A percentile compares a stretch with the other conserved stretches of the same genome.
These are phyloP conservation scores for Cybosia mesomella DNA, from an alignment of 2,888 invertebrate genomes.

Conservation along the genomic window DNA sequence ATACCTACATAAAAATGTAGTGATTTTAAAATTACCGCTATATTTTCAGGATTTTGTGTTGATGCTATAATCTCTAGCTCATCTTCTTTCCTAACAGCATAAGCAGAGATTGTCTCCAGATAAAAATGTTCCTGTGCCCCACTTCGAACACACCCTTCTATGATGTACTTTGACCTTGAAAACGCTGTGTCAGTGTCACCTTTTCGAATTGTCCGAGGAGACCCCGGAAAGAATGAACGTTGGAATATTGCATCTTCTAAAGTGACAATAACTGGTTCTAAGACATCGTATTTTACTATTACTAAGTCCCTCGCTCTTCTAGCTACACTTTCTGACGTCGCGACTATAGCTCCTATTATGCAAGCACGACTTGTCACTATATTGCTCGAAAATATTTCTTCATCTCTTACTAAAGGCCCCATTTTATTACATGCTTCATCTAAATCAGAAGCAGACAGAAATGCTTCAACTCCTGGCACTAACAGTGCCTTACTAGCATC, in stretches of 20 bases:
- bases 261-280: constrained; percentile 92
- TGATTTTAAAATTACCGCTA: constrained; percentile 80
- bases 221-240: constrained; percentile 88
- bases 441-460: constrained; percentile 92
- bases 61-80: constrained; percentile 94
- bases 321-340: constrained; percentile 91
- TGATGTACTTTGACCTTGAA: constrained; percentile 87
- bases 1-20: neutral
- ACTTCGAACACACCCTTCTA: constrained; percentile 90
- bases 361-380: constrained; percentile 93
- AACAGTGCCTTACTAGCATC: constrained; percentile 91
- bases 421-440: constrained; percentile 88
- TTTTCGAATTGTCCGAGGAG: constrained; percentile 84
- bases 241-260: constrained; percentile 94
- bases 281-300: constrained; percentile 91
- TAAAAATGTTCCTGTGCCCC: constrained; percentile 97
- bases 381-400: constrained; percentile 92
- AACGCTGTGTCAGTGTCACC: constrained; percentile 91
- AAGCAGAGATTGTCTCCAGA: constrained; percentile 91
- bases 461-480: constrained; percentile 92
- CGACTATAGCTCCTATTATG: constrained; percentile 92
- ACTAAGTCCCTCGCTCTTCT: constrained; percentile 93
- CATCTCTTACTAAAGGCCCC: constrained; percentile 92
- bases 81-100: constrained; percentile 91
- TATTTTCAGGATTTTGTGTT: constrained; percentile 93